Evolutionary conservation across 2,797 vertebrate species (phyloP), one percentile per base, ranked within the genome.

Genomic region (Aeoliscus strigatus): DNA sequence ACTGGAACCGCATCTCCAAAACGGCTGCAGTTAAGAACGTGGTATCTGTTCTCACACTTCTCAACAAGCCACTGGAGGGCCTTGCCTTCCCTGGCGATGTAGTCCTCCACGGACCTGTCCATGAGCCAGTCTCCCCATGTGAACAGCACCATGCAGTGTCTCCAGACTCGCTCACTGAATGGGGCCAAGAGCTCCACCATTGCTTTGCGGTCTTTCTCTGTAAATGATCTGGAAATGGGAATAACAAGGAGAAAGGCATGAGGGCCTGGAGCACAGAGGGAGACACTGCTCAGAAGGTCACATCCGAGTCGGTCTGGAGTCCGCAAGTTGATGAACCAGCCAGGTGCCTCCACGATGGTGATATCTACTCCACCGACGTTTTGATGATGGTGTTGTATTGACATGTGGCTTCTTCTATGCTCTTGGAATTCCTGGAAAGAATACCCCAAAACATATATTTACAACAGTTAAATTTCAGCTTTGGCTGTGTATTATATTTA

Each of bases 181-280:
- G 41, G 49, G 29, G 11, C 38, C 57, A 75, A 51, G 7, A 73
- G 14, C 9, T 46, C 57, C 2, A 45, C 32, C 8, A 67, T 1
- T 0, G 65, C 61, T 34, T 16, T 6, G 3, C 3, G 8, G 18
- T 81, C 79, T 40, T 70, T 45, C 9, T 54, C 31, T 0, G 60
- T 78, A 2, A 70, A 80, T 12, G 59, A 1, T 54, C 38, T 41
- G 9, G 9, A 5, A n/a, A 58, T 34, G 18, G 79, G 36, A 42
- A 76, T 16, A 23, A 74, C 58, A 14, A 80, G 25, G 8, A 80
- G 39, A 35, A 78, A 70, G n/a, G 17, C 51, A 7, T 76, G 66
- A 29, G 68, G 70, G 1, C 68, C 73, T 0, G 60, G 68, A 4
- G 51, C 15, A 2, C 60, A 75, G 57, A 74, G 28, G 14, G 24